Conservation (phyloP, 2,113 vertebrate species). For the Brachionichthys hirsutus region DNA sequence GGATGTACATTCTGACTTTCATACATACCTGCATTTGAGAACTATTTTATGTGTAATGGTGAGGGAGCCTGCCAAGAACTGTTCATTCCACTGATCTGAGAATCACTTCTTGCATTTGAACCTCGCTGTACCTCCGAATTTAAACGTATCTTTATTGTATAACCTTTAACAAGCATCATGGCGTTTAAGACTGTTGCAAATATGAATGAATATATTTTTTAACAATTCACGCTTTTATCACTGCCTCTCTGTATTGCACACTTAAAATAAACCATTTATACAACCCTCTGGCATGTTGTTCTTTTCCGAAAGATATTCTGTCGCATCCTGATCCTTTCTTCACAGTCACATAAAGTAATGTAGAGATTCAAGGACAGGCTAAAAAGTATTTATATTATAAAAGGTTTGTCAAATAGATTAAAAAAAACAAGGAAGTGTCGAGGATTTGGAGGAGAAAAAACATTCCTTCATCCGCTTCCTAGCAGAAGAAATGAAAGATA, state of each 20-base stretch:
- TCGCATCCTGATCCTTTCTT: too few species aligned
- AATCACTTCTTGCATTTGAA: neutral
- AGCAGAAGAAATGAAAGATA: too few species aligned
- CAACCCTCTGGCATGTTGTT: neutral
- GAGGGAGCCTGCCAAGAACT: neutral
- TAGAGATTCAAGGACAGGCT: too few species aligned
- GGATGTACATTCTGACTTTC: too few species aligned
- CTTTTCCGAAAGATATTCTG: neutral
- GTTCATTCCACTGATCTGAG: slow-evolving; percentile 3
- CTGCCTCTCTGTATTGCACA: slow-evolving; percentile 1
- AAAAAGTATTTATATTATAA: too few species aligned
- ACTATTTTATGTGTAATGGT: too few species aligned
- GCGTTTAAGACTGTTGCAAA: slow-evolving; percentile 29
- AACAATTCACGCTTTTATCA: slow-evolving; percentile 8
- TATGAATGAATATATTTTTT: neutral
- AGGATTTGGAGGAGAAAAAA: too few species aligned
- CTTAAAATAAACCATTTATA: slow-evolving; percentile 31
- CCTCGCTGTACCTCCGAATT: neutral
- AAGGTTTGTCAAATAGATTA: too few species aligned
- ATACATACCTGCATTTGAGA: too few species aligned
- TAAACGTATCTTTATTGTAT: neutral
- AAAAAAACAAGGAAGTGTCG: too few species aligned
- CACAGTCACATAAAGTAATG: too few species aligned
- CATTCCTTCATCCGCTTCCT: too few species aligned
- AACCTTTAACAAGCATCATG: neutral